Evolutionary conservation across 1,140 invertebrate genomes (phyloP).

Genomic region (Caenorhabditis elegans): WBcel235 BX284603.4:4777001-4777500

Average conservation of each 20-base stretch:
- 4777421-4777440: constrained; percentile 7
- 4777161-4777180: constrained; percentile 37
- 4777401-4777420: neutral
- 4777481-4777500: constrained; percentile 23
- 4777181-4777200: constrained; percentile 17
- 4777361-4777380: too few relatives aligned
- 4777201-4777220: constrained; percentile 24
- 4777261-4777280: too few relatives aligned
- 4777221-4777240: constrained; percentile 7
- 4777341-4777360: too few relatives aligned
- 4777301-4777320: too few relatives aligned
- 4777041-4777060: neutral
- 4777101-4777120: constrained; percentile 40
- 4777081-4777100: constrained; percentile 1
- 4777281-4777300: too few relatives aligned
- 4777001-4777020: neutral
- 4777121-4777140: constrained; percentile 42
- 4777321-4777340: too few relatives aligned
- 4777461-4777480: neutral
- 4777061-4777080: neutral
- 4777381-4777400: constrained; percentile 14
- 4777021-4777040: neutral
- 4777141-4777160: constrained; percentile 38
- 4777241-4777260: neutral
- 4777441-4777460: neutral